Conservation (phyloP, 2,113 vertebrate species). For the Cheirogaleus medius region DNA sequence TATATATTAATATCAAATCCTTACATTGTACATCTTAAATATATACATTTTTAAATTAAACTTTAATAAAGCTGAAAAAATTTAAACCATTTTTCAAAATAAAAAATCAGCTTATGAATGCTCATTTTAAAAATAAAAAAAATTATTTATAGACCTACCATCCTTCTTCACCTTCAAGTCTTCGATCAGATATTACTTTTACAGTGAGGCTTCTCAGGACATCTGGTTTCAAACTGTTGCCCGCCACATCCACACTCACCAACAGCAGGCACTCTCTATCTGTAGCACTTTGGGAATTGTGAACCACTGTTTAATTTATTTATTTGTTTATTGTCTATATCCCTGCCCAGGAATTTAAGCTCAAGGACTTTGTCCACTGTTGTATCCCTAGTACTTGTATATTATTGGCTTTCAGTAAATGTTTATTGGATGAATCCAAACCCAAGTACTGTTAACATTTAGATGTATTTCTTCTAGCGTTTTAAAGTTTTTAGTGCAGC, state of each 20-base stretch:
- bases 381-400: background rate
- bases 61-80: background rate
- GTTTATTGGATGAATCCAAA: background rate
- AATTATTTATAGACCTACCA: background rate
- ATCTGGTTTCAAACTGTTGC: background rate
- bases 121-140: constrained; percentile 21
- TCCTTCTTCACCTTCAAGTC: background rate
- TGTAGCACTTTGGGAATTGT: background rate
- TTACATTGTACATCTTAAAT: background rate
- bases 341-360: background rate
- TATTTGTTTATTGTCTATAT: background rate
- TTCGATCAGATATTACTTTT: background rate
- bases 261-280: background rate
- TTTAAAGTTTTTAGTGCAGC: background rate
- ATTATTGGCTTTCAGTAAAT: background rate
- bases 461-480: background rate
- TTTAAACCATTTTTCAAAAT: background rate
- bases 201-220: background rate
- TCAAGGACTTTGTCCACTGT: background rate
- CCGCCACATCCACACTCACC: background rate
- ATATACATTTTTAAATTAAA: background rate
- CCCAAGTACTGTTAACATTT: background rate
- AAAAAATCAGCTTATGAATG: background rate
- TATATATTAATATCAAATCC: background rate
- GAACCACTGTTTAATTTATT: background rate